Percentiles rank a stretch among this genome's conserved stretches.
Evolutionary conservation across 64 coral and sea anemone species (phyloP).

Genomic region (Porites lutea): DNA sequence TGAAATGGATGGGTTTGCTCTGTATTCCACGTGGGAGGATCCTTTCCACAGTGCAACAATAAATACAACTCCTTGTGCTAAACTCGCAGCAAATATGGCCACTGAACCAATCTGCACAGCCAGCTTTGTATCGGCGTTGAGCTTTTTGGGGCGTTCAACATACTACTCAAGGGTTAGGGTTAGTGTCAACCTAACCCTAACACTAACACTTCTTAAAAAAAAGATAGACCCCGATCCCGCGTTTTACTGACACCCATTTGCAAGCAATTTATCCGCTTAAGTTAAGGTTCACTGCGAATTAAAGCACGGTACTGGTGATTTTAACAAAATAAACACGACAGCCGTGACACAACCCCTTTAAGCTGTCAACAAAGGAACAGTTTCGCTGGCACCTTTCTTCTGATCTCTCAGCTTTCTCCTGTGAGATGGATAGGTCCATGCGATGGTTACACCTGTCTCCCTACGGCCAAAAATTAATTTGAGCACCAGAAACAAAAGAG

Average conservation of each 20-base stretch:
- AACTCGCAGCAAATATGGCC: conserved; percentile 68
- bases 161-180: not conserved
- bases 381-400: conserved; percentile 4
- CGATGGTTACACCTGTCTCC: conserved; percentile 30
- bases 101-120: conserved; percentile 83
- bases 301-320: no score
- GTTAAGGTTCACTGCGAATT: no score
- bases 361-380: not conserved
- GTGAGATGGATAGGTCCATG: conserved; percentile 45
- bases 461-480: conserved; percentile 74
- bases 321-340: no score
- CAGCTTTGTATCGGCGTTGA: conserved; percentile 54
- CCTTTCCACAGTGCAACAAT: conserved; percentile 73
- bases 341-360: no score
- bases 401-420: conserved; percentile 33
- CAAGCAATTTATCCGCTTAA: no score
- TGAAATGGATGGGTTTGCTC: conserved; percentile 70
- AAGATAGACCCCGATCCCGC: no score
- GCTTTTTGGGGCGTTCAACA: conserved; percentile 22
- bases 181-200: no score
- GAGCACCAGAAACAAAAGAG: conserved; percentile 83
- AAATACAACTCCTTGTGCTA: conserved; percentile 83
- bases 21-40: conserved; percentile 52
- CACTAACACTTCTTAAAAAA: no score
- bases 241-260: no score